Percentiles rank a stretch among this genome's conserved stretches.
phyloP scores from a whole-genome alignment of 2,113 vertebrate genomes.

The Abramis brama region DNA sequence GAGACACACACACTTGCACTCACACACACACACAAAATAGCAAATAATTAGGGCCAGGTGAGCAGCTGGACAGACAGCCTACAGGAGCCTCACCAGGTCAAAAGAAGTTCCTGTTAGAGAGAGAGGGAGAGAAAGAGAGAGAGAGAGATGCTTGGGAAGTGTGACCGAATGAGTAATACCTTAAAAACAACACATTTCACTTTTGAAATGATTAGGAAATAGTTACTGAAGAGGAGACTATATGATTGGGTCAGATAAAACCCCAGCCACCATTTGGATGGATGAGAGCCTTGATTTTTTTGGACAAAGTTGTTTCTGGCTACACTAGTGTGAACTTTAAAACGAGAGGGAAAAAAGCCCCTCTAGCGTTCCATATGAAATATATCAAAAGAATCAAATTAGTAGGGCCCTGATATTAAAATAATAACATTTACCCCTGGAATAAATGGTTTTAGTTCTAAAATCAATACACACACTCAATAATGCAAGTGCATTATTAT shows the following conservation, averaged over 20 bases:
- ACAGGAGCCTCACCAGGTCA: conserved; percentile 15
- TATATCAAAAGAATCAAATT: conserved; percentile 77
- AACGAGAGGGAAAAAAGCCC: conserved; percentile 59
- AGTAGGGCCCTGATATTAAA: conserved; percentile 78
- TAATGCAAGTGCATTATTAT: conserved; percentile 80
- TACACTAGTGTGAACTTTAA: conserved; percentile 50
- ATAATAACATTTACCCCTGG: conserved; percentile 80
- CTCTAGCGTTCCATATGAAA: conserved; percentile 68
- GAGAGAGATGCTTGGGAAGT: neutral
- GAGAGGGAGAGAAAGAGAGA: neutral
- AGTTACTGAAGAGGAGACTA: neutral
- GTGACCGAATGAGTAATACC: neutral
- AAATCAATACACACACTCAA: conserved; percentile 76
- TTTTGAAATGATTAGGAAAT: neutral
- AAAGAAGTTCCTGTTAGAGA: conserved; percentile 12
- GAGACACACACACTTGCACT: conserved; percentile 36
- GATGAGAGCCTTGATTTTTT: conserved; percentile 22
- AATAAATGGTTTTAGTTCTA: conserved; percentile 76
- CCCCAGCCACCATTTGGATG: neutral
- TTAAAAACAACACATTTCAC: neutral
- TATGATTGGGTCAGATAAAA: neutral
- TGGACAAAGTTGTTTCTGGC: conserved; percentile 29
- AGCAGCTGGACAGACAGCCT: conserved; percentile 36
- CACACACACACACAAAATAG: conserved; percentile 24
- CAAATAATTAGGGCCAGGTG: conserved; percentile 47